A percentile compares a stretch with the other conserved stretches of the same genome.
Evolutionary conservation across 2,888 invertebrate species (phyloP).

Genomic region (Ecdyonurus torrentis): DNA sequence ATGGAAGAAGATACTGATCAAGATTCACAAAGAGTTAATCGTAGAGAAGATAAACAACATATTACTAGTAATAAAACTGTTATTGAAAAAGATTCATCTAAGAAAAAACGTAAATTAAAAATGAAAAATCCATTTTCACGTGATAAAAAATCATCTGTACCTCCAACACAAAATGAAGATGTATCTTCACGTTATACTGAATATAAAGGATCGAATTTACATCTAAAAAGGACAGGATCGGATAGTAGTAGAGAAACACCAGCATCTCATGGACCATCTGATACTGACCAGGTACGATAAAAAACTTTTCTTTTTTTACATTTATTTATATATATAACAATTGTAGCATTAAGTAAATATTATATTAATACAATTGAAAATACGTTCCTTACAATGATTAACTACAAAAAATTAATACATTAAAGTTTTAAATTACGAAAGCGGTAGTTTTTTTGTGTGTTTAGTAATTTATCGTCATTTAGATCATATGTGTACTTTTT

Average conservation of each 20-base stretch:
- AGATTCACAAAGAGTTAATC: background rate
- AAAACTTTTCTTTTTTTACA: too few species aligned
- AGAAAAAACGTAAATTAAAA: background rate
- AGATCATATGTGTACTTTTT: too few species aligned
- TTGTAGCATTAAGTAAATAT: too few species aligned
- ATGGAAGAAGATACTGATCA: background rate
- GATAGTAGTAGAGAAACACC: background rate
- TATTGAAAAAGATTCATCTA: background rate
- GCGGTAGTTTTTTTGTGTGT: too few species aligned
- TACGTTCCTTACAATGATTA: too few species aligned
- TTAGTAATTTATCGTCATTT: too few species aligned
- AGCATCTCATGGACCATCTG: background rate
- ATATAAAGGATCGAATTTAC: background rate
- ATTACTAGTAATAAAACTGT: background rate
- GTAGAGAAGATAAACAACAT: background rate
- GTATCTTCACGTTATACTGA: background rate
- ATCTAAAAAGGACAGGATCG: background rate
- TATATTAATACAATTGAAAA: too few species aligned
- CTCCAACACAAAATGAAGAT: background rate
- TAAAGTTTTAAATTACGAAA: too few species aligned
- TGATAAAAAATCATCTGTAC: background rate
- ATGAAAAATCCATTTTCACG: background rate
- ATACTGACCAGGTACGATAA: background rate
- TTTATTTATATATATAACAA: too few species aligned
- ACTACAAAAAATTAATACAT: too few species aligned